Evolutionary conservation across 2,797 vertebrate genomes (phyloP).

Genomic region (Fratercula arctica): DNA sequence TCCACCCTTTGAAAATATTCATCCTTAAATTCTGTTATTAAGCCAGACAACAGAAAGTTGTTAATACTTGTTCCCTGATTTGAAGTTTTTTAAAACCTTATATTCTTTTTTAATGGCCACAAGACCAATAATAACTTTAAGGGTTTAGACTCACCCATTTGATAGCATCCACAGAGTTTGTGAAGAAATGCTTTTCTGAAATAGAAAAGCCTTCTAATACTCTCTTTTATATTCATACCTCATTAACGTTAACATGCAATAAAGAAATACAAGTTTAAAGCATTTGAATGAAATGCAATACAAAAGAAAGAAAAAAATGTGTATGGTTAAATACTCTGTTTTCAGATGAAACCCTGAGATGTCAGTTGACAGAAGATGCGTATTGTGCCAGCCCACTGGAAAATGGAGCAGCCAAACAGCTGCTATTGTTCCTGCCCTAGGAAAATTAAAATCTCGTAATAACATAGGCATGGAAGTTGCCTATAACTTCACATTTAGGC

Average conservation of each 20-base stretch:
- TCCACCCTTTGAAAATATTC: background rate
- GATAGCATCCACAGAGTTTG: background rate
- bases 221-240: constrained; percentile 29
- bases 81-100: background rate
- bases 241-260: constrained; percentile 36
- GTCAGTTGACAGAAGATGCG: background rate
- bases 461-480: constrained; percentile 75
- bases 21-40: background rate
- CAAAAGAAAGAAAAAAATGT: background rate
- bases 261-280: constrained; percentile 32
- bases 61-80: background rate
- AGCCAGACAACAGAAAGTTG: background rate
- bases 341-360: constrained; percentile 42
- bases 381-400: constrained; percentile 27
- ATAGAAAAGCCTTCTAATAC: constrained; percentile 29
- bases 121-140: constrained; percentile 3
- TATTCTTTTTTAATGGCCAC: background rate
- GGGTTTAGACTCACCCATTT: background rate
- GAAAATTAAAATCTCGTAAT: constrained; percentile 76
- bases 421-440: constrained; percentile 59
- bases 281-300: background rate
- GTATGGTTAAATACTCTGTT: background rate
- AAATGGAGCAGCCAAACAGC: constrained; percentile 57
- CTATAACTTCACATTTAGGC: constrained; percentile 74
- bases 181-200: background rate